Evolutionary conservation across 2,797 vertebrate species (phyloP).

Genomic region (Lates japonicus): DNA sequence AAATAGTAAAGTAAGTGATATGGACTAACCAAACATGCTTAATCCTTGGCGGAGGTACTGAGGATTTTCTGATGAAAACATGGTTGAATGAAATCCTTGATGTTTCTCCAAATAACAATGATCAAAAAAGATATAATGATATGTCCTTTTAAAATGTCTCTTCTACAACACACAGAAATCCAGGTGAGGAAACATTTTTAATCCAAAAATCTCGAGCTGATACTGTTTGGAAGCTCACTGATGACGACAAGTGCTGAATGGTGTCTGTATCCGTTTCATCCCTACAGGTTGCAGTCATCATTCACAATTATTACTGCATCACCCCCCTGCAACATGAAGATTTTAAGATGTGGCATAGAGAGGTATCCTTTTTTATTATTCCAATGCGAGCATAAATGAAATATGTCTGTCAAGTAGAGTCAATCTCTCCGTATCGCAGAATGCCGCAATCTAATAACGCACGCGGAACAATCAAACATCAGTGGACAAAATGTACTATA

Average conservation of each 20-base stretch:
- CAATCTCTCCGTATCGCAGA: constrained; percentile 54
- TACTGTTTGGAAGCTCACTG: constrained; percentile 71
- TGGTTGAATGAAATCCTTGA: constrained; percentile 70
- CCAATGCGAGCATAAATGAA: constrained; percentile 39
- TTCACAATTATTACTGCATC: constrained; percentile 65
- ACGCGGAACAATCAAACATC: constrained; percentile 57
- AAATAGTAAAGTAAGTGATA: constrained; percentile 33
- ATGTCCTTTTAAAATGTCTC: constrained; percentile 60
- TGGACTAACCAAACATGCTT: constrained; percentile 90
- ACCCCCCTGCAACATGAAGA: constrained; percentile 35
- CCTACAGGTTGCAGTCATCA: constrained; percentile 70
- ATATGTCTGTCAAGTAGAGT: constrained; percentile 47
- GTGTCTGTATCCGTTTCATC: constrained; percentile 69
- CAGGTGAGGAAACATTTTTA: constrained; percentile 60
- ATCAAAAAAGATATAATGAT: constrained; percentile 53
- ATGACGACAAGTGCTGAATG: constrained; percentile 70
- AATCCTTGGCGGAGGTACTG: constrained; percentile 89
- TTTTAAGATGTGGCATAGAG: constrained; percentile 27
- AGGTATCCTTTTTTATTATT: constrained; percentile 34
- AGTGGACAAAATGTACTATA: constrained; percentile 73
- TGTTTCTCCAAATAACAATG: constrained; percentile 41
- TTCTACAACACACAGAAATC: constrained; percentile 64
- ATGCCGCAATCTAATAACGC: constrained; percentile 72
- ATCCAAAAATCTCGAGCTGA: constrained; percentile 70
- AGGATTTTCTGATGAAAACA: constrained; percentile 90